Conservation (phyloP, 2,797 vertebrate genomes). For the Pipistrellus nathusii region DNA sequence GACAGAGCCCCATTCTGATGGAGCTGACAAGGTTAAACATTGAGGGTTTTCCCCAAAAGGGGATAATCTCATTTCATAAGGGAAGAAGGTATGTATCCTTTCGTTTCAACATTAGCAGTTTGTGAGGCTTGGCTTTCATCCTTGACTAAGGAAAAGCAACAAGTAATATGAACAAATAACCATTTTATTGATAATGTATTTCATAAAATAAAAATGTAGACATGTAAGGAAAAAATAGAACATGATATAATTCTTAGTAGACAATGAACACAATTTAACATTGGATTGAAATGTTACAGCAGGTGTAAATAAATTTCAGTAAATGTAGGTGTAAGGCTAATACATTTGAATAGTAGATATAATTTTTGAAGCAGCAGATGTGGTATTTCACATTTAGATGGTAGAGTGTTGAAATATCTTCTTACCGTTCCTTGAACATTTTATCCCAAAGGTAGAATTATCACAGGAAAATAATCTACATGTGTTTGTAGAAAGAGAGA, state of each 20-base stretch:
- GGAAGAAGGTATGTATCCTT: background rate
- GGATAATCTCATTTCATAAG: background rate
- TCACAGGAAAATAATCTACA: background rate
- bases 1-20: background rate
- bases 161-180: background rate
- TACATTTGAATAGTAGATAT: background rate
- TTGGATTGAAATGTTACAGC: background rate
- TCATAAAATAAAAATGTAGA: background rate
- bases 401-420: background rate
- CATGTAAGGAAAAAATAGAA: background rate
- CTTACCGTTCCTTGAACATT: background rate
- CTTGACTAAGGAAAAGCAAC: background rate
- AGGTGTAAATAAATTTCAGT: background rate
- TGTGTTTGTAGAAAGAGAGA: background rate
- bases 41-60: background rate
- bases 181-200: constrained; percentile 13
- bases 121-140: background rate
- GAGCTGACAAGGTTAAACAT: no score
- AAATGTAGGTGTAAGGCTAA: background rate
- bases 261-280: background rate
- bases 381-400: background rate
- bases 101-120: background rate
- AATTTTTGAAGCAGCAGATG: constrained; percentile 9
- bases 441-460: background rate
- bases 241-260: background rate